phyloP scores from a whole-genome alignment of 2,797 vertebrate species.

The Urosaurus nigricauda region DNA sequence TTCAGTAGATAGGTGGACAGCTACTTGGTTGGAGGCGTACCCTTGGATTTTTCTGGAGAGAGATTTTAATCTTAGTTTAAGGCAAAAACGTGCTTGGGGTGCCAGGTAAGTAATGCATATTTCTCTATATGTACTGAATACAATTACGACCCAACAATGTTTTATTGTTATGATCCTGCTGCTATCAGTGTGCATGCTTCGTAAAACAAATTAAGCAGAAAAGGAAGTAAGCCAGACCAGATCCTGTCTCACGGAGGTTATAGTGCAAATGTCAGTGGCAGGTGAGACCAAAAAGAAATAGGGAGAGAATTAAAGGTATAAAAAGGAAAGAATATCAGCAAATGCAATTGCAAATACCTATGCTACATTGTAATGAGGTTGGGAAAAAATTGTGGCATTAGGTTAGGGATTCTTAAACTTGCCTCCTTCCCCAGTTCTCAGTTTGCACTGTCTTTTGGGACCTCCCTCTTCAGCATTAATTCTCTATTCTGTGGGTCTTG shows the following conservation, averaged over 20 bases:
- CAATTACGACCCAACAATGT: not conserved
- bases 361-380: not conserved
- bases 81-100: no score
- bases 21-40: not conserved
- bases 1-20: not conserved
- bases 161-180: not conserved
- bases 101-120: not conserved
- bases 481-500: not conserved
- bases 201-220: not conserved
- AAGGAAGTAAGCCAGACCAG: no score
- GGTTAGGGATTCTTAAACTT: not conserved
- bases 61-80: not conserved
- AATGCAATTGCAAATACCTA: not conserved
- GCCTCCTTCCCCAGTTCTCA: not conserved
- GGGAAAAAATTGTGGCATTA: not conserved
- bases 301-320: not conserved
- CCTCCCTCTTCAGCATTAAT: not conserved
- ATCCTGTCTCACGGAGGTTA: not conserved
- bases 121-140: not conserved
- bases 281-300: not conserved
- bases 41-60: not conserved
- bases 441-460: not conserved
- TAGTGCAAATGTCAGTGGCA: not conserved
- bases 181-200: not conserved
- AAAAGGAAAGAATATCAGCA: not conserved